A percentile compares a stretch with the other conserved stretches of the same genome.
phyloP scores from a whole-genome alignment of 92 coral and sea anemone species.

The Hydrozoanthus gracilis region DNA sequence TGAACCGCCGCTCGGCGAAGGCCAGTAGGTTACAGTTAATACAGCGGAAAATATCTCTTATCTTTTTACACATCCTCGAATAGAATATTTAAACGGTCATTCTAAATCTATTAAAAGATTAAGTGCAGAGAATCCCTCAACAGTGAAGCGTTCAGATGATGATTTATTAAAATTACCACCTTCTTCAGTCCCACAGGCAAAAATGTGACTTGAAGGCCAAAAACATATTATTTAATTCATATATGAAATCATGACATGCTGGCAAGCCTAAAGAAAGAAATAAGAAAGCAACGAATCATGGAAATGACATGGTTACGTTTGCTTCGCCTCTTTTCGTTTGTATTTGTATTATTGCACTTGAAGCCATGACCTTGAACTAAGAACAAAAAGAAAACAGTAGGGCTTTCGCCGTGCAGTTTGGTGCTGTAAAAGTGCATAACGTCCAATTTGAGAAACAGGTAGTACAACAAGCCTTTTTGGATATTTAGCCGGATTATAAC shows the following conservation, averaged over 20 bases:
- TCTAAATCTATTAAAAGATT: too few species aligned
- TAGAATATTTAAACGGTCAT: not conserved
- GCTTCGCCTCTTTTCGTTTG: not conserved
- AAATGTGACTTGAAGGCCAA: too few species aligned
- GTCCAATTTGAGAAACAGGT: too few species aligned
- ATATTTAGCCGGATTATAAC: too few species aligned
- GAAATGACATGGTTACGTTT: not conserved
- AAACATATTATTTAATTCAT: not conserved
- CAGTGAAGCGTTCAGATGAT: not conserved
- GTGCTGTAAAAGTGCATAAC: too few species aligned
- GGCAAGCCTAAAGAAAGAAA: not conserved
- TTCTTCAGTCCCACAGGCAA: too few species aligned
- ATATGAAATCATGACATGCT: not conserved
- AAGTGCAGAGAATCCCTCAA: too few species aligned
- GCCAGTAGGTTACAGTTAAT: not conserved
- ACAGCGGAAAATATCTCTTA: not conserved
- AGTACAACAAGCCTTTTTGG: too few species aligned
- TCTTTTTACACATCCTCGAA: constrained; percentile 4
- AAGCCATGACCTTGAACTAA: not conserved
- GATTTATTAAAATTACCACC: not conserved
- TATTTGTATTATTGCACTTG: not conserved
- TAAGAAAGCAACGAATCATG: not conserved
- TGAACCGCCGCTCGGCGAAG: not conserved
- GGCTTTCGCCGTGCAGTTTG: too few species aligned
- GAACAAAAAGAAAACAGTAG: too few species aligned